phyloP scores from a whole-genome alignment of 2,888 invertebrate genomes.

The Acrobasis repandana region DNA sequence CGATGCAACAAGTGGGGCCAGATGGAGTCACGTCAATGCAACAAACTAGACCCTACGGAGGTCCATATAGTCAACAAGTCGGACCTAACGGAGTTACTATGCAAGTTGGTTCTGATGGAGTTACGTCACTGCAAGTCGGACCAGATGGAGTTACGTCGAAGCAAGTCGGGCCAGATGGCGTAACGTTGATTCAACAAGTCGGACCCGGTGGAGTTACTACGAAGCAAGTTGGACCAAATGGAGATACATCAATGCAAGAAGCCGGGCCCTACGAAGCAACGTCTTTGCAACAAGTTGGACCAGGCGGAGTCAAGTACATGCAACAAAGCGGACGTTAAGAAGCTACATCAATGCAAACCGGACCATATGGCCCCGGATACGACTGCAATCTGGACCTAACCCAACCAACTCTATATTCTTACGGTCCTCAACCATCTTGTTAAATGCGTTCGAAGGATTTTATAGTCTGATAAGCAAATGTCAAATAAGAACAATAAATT shows the following conservation, averaged over 20 bases:
- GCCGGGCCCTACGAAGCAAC: not conserved
- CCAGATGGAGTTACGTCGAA: not conserved
- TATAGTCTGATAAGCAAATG: too few relatives aligned
- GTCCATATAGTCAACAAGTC: not conserved
- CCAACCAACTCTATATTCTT: too few relatives aligned
- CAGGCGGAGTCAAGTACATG: not conserved
- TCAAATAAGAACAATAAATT: too few relatives aligned
- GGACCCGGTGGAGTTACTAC: not conserved
- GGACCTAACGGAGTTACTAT: not conserved
- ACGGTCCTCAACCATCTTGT: too few relatives aligned
- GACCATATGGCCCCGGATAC: not conserved
- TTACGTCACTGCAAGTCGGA: not conserved
- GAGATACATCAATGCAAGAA: not conserved
- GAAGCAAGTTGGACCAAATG: not conserved
- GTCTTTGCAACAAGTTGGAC: not conserved
- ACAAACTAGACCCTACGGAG: not conserved
- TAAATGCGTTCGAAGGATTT: too few relatives aligned
- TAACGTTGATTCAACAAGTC: not conserved
- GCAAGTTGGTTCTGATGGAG: not conserved
- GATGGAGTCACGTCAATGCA: not conserved
- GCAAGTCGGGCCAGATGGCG: not conserved
- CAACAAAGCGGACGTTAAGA: not conserved
- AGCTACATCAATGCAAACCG: not conserved
- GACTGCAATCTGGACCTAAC: too few relatives aligned
- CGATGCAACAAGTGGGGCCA: not conserved